Evolutionary conservation across 1,140 invertebrate genomes (phyloP), one percentile per base, ranked within the genome.

Genomic region (Platorchestia sp.): DNA sequence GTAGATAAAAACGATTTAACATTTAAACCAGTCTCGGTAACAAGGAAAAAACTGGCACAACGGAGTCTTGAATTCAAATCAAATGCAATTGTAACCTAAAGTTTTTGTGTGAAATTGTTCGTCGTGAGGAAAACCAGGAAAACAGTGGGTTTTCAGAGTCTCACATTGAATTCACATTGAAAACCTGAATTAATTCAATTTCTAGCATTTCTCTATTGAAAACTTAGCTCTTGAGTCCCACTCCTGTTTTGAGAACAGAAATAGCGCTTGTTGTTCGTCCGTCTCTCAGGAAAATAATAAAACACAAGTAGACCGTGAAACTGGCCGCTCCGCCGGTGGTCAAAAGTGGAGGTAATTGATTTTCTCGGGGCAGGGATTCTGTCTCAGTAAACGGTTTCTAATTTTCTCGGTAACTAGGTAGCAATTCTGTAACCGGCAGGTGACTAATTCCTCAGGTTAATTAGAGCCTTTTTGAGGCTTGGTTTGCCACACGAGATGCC

Each of bases 391-490:
- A 93, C 40, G 44, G 91, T 93, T 45, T 47, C 43, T 93, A 93
- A 93, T 93, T 93, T 93, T 93, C 91, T 45, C 36, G 41, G 44
- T 42, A 91, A 91, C 89, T 45, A 6, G 91, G 41, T 44, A 16
- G 91, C 91, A 19, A 93, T 93, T 93, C 44, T 36, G 44, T 93
- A 45, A 40, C 43, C 91, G 91, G 91, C 91, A 93, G 91, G 91
- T 93, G 91, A 93, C 91, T 93, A 45, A 93, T 93, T 93, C 44
- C 40, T 93, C 19, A 47, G 6, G 43, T 44, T 93, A 93, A 93
- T 93, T 93, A 47, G 43, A 44, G 36, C n/a, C 87, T 89, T 27
- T 89, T 43, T 89, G 87, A 89, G 43, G 87, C 42, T 44, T 89
- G 87, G 87, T 89, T 14, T 14, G 87, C 41, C 14, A 42, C 87